Conservation (phyloP, 37 sponge, comb jelly and placozoan species). For the Ephydatia muelleri region DNA sequence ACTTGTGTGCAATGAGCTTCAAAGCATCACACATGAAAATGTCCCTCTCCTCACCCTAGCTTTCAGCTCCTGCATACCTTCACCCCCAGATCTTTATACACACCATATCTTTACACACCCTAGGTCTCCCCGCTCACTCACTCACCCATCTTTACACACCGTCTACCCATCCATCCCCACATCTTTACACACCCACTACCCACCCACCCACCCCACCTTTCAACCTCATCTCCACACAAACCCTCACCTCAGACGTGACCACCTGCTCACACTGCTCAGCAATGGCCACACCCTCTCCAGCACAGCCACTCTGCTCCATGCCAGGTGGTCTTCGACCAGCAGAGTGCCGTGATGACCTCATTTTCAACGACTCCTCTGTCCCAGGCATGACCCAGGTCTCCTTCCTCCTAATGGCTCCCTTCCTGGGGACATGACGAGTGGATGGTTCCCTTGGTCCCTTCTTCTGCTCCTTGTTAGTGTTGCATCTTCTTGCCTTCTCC, state of each 20-base stretch:
- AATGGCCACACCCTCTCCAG: background rate
- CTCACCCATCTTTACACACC: too few species aligned
- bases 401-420: conserved; percentile 4
- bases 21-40: too few species aligned
- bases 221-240: background rate
- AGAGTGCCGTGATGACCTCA: background rate
- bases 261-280: background rate
- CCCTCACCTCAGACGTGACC: background rate
- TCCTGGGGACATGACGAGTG: background rate
- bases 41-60: too few species aligned
- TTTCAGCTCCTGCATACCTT: too few species aligned
- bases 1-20: too few species aligned
- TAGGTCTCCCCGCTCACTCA: too few species aligned
- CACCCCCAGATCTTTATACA: too few species aligned
- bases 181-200: too few species aligned
- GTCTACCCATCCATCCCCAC: too few species aligned
- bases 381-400: conserved; percentile 71
- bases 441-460: conserved; percentile 3
- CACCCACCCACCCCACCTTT: too few species aligned
- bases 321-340: background rate
- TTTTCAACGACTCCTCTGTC: background rate
- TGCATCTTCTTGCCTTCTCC: conserved; percentile 11
- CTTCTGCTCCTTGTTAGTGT: conserved; percentile 10
- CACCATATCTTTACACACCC: too few species aligned
- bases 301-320: background rate